Conservation (phyloP, 35 echinoderm and acorn worm species). For the Acanthaster planci region DNA sequence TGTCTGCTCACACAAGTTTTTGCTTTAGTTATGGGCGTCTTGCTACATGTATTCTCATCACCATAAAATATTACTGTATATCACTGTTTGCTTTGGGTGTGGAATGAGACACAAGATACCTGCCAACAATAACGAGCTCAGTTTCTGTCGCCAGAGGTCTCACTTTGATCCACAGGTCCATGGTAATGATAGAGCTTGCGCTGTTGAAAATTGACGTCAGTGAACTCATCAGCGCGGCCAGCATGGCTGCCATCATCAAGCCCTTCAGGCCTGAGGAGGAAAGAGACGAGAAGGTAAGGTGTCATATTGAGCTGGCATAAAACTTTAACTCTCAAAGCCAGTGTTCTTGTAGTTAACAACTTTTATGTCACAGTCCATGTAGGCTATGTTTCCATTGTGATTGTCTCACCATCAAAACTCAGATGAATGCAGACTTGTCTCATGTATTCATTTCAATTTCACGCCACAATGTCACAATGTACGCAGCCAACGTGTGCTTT, state of each 20-base stretch:
- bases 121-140: constrained; percentile 81
- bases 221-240: constrained; percentile 87
- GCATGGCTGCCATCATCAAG: constrained; percentile 90
- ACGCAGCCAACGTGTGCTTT: no score
- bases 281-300: neutral
- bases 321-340: neutral
- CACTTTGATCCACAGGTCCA: constrained; percentile 80
- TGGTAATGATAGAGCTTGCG: constrained; percentile 79
- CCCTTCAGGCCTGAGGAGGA: constrained; percentile 76
- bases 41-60: no score
- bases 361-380: neutral
- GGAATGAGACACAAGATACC: no score
- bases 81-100: no score
- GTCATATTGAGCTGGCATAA: neutral
- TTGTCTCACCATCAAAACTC: no score
- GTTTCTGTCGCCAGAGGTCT: constrained; percentile 62
- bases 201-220: constrained; percentile 94
- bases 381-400: no score
- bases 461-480: no score
- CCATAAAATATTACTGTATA: no score
- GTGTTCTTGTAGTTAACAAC: neutral
- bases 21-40: no score
- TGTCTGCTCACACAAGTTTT: no score
- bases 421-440: no score
- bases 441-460: no score